Conservation (phyloP, 2,797 vertebrate species). For the Muscicapa comitata region DNA sequence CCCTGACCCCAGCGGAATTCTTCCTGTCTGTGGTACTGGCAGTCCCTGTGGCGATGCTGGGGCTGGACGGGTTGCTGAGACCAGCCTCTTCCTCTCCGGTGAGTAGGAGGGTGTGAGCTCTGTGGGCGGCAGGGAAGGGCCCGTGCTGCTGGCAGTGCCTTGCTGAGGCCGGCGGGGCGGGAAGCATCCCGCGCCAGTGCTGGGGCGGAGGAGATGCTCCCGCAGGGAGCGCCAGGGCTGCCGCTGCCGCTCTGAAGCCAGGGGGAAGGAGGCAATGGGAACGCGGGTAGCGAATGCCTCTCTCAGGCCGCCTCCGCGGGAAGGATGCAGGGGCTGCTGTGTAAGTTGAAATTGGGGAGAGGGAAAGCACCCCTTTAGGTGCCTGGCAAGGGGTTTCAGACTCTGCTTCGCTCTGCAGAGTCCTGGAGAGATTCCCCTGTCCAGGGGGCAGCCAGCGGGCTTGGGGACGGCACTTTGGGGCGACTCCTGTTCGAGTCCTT, state of each 20-base stretch:
- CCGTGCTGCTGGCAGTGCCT: neutral
- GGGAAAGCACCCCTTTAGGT: neutral
- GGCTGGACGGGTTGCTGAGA: conserved; percentile 30
- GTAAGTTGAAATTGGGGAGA: neutral
- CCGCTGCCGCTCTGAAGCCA: neutral
- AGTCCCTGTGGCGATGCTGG: neutral
- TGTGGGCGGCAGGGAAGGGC: neutral
- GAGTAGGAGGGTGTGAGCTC: neutral
- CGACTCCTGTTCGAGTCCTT: neutral
- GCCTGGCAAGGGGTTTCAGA: neutral
- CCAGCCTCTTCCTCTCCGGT: conserved; percentile 35
- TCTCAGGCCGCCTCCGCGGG: neutral
- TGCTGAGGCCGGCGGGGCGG: neutral
- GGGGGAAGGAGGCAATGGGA: neutral
- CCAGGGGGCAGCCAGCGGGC: rapidly evolving
- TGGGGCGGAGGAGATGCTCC: rapidly evolving
- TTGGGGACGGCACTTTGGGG: neutral
- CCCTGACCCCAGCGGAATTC: neutral
- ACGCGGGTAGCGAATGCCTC: neutral
- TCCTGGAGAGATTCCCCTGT: neutral
- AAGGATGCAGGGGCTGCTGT: neutral
- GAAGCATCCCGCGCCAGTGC: rapidly evolving
- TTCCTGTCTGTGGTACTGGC: neutral
- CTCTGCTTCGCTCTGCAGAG: neutral
- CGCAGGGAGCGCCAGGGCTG: neutral